A percentile compares a stretch with the other conserved stretches of the same genome.
Conservation (phyloP, 1,140 invertebrate genomes). For the Brachionus sp. region DNA sequence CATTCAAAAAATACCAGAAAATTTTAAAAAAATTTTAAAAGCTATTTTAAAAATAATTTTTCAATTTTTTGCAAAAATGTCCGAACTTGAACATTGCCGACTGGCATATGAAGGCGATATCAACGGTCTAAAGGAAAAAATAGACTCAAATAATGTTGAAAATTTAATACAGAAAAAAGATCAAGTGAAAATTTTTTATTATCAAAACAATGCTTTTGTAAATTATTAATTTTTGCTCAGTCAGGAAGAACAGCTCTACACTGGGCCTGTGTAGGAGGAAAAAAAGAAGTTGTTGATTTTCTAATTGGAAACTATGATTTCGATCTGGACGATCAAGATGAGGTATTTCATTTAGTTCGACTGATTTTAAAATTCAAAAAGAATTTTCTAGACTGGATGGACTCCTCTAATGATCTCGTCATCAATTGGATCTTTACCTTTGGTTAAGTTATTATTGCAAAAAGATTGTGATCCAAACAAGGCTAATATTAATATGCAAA, state of each 20-base stretch:
- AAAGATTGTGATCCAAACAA: slow-evolving; percentile 22
- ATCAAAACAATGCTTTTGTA: not conserved
- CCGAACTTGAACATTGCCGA: slow-evolving; percentile 27
- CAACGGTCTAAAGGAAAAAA: not conserved
- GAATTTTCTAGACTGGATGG: not conserved
- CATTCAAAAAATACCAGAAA: not conserved
- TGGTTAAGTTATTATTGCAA: slow-evolving; percentile 13
- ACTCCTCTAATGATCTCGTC: slow-evolving; percentile 31
- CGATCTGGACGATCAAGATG: slow-evolving; percentile 12
- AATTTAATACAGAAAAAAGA: slow-evolving; percentile 29
- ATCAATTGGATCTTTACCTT: slow-evolving; percentile 7
- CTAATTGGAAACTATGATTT: slow-evolving; percentile 3
- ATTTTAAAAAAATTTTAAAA: not conserved
- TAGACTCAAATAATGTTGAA: not conserved
- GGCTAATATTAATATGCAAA: not conserved
- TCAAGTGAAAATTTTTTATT: not conserved
- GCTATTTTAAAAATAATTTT: not conserved
- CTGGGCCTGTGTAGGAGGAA: slow-evolving; percentile 41
- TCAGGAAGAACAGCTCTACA: slow-evolving; percentile 38
- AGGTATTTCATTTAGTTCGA: not conserved
- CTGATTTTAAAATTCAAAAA: not conserved
- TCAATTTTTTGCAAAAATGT: slow-evolving; percentile 27
- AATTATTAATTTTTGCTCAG: not conserved
- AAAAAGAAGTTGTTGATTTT: slow-evolving; percentile 37
- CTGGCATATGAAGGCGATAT: slow-evolving; percentile 26